phyloP scores from a whole-genome alignment of 2,113 vertebrate species.

The Uria aalge region DNA sequence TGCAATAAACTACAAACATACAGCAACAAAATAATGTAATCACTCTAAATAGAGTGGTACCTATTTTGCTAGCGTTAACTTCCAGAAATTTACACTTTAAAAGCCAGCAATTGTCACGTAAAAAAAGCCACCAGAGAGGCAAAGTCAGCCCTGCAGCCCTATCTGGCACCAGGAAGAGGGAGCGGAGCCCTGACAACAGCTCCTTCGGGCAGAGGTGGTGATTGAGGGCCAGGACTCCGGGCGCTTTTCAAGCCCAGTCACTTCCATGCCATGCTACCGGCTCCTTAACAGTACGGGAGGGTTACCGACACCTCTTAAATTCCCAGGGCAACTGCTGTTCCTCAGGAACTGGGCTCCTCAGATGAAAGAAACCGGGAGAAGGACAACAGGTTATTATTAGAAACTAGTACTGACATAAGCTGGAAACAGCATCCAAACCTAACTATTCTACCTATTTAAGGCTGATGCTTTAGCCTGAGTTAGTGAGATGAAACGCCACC shows the following conservation, averaged over 20 bases:
- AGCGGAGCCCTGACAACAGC: background rate
- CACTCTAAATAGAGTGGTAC: fast-evolving
- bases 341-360: background rate
- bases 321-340: background rate
- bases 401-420: background rate
- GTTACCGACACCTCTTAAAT: background rate
- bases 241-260: background rate
- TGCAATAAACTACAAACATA: background rate
- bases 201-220: background rate
- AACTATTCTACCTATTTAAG: background rate
- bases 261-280: background rate
- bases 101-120: background rate
- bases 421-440: background rate
- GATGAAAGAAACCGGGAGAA: background rate
- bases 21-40: background rate
- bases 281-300: background rate
- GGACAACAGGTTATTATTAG: background rate
- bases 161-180: background rate
- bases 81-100: background rate
- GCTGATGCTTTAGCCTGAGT: background rate
- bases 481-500: background rate
- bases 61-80: background rate
- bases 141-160: background rate
- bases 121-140: background rate
- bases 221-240: background rate